Percentiles rank a stretch among this genome's conserved stretches.
These are phyloP conservation scores for Pygoscelis adeliae DNA, from an alignment of 2,113 vertebrate genomes.

Conservation along the genomic window DNA sequence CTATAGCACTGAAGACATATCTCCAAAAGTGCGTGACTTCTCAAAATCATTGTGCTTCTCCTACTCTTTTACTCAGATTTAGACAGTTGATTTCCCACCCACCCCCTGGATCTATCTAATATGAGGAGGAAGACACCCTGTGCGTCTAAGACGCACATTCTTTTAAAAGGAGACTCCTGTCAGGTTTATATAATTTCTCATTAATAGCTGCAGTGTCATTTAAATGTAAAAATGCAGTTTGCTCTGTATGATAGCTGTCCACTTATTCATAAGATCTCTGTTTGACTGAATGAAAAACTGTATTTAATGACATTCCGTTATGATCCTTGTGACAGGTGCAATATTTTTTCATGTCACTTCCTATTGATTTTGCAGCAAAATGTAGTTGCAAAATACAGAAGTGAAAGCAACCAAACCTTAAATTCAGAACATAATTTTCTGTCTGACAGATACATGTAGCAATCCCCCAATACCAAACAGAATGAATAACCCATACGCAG, in stretches of 20 bases:
- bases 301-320: conserved; percentile 5
- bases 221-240: neutral
- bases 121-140: neutral
- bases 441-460: neutral
- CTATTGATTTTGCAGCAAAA: conserved; percentile 32
- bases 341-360: conserved; percentile 13
- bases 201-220: neutral
- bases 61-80: neutral
- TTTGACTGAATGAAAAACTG: conserved; percentile 6
- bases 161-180: neutral
- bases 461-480: neutral
- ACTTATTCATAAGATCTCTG: conserved; percentile 1
- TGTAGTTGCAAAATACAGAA: neutral
- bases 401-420: neutral
- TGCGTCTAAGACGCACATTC: neutral
- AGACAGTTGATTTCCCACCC: neutral
- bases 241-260: neutral
- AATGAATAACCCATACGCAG: neutral
- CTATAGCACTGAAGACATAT: neutral
- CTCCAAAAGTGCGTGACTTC: neutral
- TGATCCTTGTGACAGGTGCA: neutral
- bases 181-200: neutral
- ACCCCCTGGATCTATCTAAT: neutral
- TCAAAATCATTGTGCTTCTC: neutral
- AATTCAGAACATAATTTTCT: neutral